Percentiles rank a stretch among this genome's conserved stretches.
These are phyloP conservation scores for Misgurnus anguillicaudatus DNA, from an alignment of 2,113 vertebrate genomes.

Conservation along the genomic window DNA sequence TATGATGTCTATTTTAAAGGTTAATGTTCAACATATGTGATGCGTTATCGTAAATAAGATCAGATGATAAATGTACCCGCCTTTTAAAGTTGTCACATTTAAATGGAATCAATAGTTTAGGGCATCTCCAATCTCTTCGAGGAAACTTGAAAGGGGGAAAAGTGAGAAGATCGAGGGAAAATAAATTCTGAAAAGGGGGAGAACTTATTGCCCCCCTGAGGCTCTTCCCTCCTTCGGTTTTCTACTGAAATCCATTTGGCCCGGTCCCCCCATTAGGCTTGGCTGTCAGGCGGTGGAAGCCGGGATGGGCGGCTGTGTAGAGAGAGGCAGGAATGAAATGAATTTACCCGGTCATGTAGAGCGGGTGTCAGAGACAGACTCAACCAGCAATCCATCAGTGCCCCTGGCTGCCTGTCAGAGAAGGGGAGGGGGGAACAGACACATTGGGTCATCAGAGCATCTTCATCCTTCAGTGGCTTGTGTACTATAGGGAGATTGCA, in stretches of 20 bases:
- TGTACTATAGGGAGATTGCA: not conserved
- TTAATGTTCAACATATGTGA: conserved; percentile 14
- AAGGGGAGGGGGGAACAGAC: not conserved
- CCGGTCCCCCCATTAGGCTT: conserved; percentile 25
- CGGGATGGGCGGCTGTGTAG: conserved; percentile 34
- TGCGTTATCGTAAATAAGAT: conserved; percentile 7
- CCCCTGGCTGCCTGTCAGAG: conserved; percentile 61
- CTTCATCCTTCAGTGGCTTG: conserved; percentile 8
- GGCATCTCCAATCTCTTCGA: conserved; percentile 25
- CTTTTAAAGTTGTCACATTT: conserved; percentile 30
- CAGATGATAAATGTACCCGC: conserved; percentile 27
- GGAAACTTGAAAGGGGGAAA: conserved; percentile 30
- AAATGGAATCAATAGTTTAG: conserved; percentile 26
- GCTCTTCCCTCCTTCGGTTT: not conserved
- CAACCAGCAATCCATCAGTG: conserved; percentile 69
- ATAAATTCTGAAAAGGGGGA: conserved; percentile 49
- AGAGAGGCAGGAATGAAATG: conserved; percentile 57
- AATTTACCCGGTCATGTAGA: conserved; percentile 69
- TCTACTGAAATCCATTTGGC: conserved; percentile 38
- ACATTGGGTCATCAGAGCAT: conserved; percentile 28
- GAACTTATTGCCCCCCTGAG: conserved; percentile 34
- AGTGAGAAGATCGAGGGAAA: conserved; percentile 34
- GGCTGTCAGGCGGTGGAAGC: conserved; percentile 46
- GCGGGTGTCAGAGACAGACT: conserved; percentile 60
- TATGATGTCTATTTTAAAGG: conserved; percentile 5